These are phyloP conservation scores for Dascillus cervinus DNA, from an alignment of 2,888 invertebrate species.

Conservation along the genomic window DNA sequence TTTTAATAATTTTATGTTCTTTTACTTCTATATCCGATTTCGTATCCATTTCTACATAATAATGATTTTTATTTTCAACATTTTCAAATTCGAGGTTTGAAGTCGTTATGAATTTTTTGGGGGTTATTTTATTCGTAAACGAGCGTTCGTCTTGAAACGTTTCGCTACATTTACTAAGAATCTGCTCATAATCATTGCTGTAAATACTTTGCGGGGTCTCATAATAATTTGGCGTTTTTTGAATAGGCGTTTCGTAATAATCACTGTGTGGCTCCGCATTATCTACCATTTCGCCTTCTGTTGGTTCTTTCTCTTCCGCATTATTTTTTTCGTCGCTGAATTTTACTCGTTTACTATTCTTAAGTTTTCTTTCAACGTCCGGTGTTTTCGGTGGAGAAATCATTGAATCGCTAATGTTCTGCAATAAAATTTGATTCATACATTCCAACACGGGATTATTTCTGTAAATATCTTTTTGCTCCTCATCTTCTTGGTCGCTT, in stretches of 20 bases:
- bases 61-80: conserved; percentile 47
- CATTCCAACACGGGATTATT: conserved; percentile 82
- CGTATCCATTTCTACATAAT: conserved; percentile 58
- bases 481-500: conserved; percentile 69
- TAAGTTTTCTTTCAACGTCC: conserved; percentile 33
- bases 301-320: conserved; percentile 9
- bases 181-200: conserved; percentile 68
- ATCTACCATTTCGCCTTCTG: conserved; percentile 8
- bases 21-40: conserved; percentile 30
- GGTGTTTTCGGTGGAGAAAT: conserved; percentile 42
- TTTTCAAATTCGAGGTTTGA: conserved; percentile 48
- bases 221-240: conserved; percentile 47
- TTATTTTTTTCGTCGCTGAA: conserved; percentile 34
- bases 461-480: conserved; percentile 60
- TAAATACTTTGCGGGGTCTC: conserved; percentile 65
- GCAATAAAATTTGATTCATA: conserved; percentile 75
- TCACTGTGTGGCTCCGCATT: conserved; percentile 25
- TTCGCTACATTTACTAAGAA: conserved; percentile 47
- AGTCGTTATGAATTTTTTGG: conserved; percentile 47
- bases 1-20: conserved; percentile 29
- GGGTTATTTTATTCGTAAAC: conserved; percentile 45
- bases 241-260: conserved; percentile 43
- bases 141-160: conserved; percentile 19
- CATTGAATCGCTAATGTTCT: conserved; percentile 53
- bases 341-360: conserved; percentile 36